Evolutionary conservation across 2,797 vertebrate species (phyloP), one percentile per base, ranked within the genome.

Genomic region (Brachymystax lenok): DNA sequence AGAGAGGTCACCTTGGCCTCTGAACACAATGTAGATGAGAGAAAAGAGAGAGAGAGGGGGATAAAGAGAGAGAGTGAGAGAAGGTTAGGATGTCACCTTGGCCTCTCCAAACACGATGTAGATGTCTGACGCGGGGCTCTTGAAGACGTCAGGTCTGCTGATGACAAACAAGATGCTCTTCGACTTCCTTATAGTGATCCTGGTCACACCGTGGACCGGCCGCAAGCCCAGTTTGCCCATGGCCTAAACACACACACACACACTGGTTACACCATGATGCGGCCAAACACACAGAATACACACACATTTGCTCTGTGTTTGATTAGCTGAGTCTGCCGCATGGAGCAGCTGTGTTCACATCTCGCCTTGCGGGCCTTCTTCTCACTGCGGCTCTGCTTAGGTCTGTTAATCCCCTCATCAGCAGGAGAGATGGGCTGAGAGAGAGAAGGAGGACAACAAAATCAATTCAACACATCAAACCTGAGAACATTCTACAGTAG

Each of bases 141-240:
- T 99, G 92, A 99, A 99, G 70, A 99, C 98, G 0, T 99, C 98
- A 0, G 98, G 98, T 83, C 97, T 96, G 83, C 95, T 96, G 80
- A 99, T 99, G 84, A 99, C 98, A 68, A 99, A 99, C 74, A 99
- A 92, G 91, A 99, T 99, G 87, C 98, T 99, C 92, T 99, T 99
- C 83, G 98, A 99, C 84, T 99, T 99, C 87, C 98, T 96, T 82
- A 99, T 99, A 70, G 98, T 99, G 92, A 99, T 98, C 84, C 98
- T 95, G 51, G 97, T 98, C 86, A 99, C 97, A 4, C 97, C 97
- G 0, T 98, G 97, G 80, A 99, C 96, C 51, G 97, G 97, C 82
- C 98, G 93, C 77, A 99, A 86, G 66, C 98, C 98, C 73, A 99
- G 95, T 90, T 99, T 99, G 68, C 97, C 98, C 98, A 99, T 99